Conservation (phyloP, 2,888 invertebrate genomes). For the Rhaphigaster nebulosa region DNA sequence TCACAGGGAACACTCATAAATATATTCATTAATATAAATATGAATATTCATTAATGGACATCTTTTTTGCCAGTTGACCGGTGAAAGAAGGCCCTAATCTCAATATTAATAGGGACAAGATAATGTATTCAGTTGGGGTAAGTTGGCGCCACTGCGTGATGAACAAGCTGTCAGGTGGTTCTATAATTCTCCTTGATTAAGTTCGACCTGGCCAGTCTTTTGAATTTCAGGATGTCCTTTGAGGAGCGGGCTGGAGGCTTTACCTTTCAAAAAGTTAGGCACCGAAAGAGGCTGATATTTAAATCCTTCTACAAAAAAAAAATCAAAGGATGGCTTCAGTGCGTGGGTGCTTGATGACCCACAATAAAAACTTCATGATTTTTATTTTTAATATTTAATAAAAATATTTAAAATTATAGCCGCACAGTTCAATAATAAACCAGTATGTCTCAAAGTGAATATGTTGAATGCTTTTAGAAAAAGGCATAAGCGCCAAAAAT, state of each 20-base stretch:
- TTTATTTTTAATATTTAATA: too few species aligned
- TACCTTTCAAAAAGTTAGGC: not conserved
- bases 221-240: not conserved
- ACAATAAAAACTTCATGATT: too few species aligned
- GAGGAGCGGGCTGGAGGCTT: too few species aligned
- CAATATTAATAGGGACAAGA: not conserved
- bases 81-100: conserved; percentile 13
- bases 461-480: too few species aligned
- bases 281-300: not conserved
- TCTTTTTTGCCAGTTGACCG: conserved; percentile 28
- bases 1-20: not conserved
- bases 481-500: too few species aligned
- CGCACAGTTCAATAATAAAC: too few species aligned
- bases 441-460: too few species aligned
- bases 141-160: not conserved
- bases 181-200: not conserved
- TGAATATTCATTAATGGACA: conserved; percentile 5
- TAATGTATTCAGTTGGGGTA: conserved; percentile 9
- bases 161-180: not conserved
- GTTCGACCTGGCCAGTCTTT: not conserved
- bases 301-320: not conserved
- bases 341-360: too few species aligned
- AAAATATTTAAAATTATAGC: too few species aligned
- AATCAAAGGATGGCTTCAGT: not conserved
- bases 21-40: conserved; percentile 20